These are phyloP conservation scores for Monodelphis domestica DNA, from an alignment of 2,797 vertebrate species.

Conservation along the genomic window DNA sequence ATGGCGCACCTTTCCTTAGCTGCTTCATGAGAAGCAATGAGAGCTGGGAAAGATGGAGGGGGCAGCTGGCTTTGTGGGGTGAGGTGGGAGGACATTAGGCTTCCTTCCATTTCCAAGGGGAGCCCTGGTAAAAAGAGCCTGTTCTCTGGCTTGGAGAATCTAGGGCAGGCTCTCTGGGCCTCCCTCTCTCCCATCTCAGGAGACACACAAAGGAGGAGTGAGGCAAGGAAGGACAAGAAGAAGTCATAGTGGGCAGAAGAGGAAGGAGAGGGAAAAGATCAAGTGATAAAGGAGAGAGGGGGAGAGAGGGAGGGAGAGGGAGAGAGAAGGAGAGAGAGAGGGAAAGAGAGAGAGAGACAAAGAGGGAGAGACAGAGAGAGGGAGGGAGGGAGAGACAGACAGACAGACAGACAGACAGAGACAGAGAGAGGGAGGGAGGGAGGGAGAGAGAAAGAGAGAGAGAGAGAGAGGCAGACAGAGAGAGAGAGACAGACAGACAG, in stretches of 20 bases:
- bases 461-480: neutral
- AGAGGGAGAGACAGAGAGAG: neutral
- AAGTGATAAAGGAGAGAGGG: neutral
- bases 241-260: neutral
- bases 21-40: neutral
- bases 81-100: neutral
- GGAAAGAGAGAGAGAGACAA: neutral
- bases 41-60: neutral
- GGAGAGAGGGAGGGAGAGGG: neutral
- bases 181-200: neutral
- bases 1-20: neutral
- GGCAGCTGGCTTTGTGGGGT: neutral
- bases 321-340: neutral
- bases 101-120: constrained; percentile 19
- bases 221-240: neutral
- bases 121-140: neutral
- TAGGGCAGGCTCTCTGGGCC: neutral
- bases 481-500: neutral
- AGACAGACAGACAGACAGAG: too few species aligned
- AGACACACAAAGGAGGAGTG: neutral
- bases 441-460: neutral
- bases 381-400: neutral
- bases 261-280: neutral
- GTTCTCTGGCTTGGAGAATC: constrained; percentile 25
- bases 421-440: neutral